Conservation (phyloP, 1,140 invertebrate species). For the Conus ventricosus region DNA sequence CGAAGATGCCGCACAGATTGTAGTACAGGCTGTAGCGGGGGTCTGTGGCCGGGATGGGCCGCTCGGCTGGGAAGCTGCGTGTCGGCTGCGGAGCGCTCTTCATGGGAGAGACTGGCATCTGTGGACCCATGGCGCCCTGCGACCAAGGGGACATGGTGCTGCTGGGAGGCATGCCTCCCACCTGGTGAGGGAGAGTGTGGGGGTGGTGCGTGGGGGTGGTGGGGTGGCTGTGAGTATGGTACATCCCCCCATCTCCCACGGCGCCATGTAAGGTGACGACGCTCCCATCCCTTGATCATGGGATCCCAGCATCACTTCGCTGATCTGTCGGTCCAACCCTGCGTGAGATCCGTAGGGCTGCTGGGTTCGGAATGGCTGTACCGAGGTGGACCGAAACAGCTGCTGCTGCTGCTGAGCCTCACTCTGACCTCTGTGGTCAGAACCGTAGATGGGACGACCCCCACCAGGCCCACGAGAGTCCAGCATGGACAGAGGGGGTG, state of each 20-base stretch:
- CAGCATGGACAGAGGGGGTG: slow-evolving; percentile 27
- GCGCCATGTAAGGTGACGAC: background rate
- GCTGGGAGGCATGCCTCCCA: background rate
- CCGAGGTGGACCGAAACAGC: background rate
- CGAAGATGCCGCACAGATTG: slow-evolving; percentile 90
- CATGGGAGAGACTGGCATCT: background rate
- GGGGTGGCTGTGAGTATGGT: background rate
- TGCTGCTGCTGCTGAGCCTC: slow-evolving; percentile 3
- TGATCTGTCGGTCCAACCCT: slow-evolving; percentile 2
- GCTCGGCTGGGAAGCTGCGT: slow-evolving; percentile 38
- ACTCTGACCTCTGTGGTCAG: background rate
- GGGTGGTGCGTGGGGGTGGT: background rate
- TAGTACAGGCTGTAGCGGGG: slow-evolving; percentile 86
- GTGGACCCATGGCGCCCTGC: background rate
- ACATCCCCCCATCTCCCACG: background rate
- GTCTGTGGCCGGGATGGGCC: slow-evolving; percentile 77
- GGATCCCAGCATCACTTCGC: background rate
- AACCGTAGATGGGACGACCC: background rate
- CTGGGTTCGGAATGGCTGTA: slow-evolving; percentile 24
- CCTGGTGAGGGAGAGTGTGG: too few relatives aligned
- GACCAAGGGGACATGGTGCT: background rate
- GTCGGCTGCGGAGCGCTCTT: slow-evolving; percentile 42
- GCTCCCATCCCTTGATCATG: background rate
- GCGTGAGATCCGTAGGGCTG: slow-evolving; percentile 17
- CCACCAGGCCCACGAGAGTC: background rate